phyloP scores from a whole-genome alignment of 2,113 vertebrate genomes.

The Phycodurus eques region DNA sequence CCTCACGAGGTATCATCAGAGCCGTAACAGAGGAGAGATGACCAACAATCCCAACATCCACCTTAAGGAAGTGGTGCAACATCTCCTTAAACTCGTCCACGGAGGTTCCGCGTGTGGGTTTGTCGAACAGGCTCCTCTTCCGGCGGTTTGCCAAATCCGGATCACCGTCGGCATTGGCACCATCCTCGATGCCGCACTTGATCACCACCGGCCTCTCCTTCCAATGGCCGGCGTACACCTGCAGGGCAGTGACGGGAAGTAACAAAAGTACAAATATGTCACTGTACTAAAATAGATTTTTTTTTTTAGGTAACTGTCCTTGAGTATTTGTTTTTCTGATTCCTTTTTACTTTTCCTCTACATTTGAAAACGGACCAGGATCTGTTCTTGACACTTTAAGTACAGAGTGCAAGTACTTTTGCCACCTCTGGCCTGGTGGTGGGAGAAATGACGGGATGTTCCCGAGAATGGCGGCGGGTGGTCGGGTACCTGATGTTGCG shows the following conservation, averaged over 20 bases:
- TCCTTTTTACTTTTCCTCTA: neutral
- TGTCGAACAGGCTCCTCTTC: slow-evolving; percentile 86
- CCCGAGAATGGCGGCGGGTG: neutral
- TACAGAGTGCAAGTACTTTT: neutral
- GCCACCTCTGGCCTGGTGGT: neutral
- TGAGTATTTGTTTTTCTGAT: neutral
- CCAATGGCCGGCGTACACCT: slow-evolving; percentile 93
- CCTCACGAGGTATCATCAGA: neutral
- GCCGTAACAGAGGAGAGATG: neutral
- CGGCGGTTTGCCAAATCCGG: slow-evolving; percentile 64
- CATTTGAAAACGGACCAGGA: neutral
- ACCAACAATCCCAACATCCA: slow-evolving; percentile 30
- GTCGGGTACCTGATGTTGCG: slow-evolving; percentile 82
- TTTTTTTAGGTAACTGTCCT: neutral
- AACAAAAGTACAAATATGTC: neutral
- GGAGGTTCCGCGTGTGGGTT: slow-evolving; percentile 90
- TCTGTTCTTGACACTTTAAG: neutral
- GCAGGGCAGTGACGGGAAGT: neutral
- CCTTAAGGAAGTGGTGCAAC: slow-evolving; percentile 92
- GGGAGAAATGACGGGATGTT: neutral
- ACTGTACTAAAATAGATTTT: neutral
- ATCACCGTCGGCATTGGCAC: slow-evolving; percentile 61
- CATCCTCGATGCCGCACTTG: slow-evolving; percentile 86
- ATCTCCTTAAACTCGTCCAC: slow-evolving; percentile 96
- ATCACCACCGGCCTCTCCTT: slow-evolving; percentile 87